Conservation (phyloP, 2,797 vertebrate species). For the Poeciliopsis presidionis region DNA sequence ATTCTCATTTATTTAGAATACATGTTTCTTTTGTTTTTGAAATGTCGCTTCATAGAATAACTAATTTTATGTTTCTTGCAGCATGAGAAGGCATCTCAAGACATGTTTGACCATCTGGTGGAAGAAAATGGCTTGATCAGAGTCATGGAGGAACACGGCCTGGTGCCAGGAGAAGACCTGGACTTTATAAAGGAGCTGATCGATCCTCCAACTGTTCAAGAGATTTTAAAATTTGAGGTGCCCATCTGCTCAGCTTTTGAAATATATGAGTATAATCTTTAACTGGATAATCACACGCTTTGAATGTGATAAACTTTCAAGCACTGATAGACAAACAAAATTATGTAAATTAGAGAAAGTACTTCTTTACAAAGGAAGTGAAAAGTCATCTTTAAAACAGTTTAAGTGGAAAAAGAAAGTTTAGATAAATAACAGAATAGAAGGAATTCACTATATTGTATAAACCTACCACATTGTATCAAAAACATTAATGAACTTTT, state of each 20-base stretch:
- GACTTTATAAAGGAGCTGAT: slow-evolving; percentile 96
- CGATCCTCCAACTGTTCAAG: background rate
- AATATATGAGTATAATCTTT: background rate
- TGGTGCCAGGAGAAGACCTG: slow-evolving; percentile 86
- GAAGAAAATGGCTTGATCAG: slow-evolving; percentile 78
- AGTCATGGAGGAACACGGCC: slow-evolving; percentile 81
- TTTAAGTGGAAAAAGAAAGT: background rate
- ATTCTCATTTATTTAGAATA: background rate
- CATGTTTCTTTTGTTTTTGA: slow-evolving; percentile 23
- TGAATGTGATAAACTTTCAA: background rate
- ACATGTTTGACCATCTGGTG: slow-evolving; percentile 94
- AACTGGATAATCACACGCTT: no score
- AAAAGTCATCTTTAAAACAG: background rate
- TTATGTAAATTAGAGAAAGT: background rate
- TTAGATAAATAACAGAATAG: background rate
- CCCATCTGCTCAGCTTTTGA: slow-evolving; percentile 19
- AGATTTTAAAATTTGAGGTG: slow-evolving; percentile 12
- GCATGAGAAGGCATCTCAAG: slow-evolving; percentile 88
- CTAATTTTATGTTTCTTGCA: slow-evolving; percentile 55
- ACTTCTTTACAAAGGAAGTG: background rate
- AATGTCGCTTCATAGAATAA: background rate
- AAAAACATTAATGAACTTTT: background rate
- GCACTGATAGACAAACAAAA: background rate
- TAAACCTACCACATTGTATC: background rate
- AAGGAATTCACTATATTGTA: background rate